phyloP scores from a whole-genome alignment of 2,888 invertebrate species.

The Drosophila pseudotalamancana region DNA sequence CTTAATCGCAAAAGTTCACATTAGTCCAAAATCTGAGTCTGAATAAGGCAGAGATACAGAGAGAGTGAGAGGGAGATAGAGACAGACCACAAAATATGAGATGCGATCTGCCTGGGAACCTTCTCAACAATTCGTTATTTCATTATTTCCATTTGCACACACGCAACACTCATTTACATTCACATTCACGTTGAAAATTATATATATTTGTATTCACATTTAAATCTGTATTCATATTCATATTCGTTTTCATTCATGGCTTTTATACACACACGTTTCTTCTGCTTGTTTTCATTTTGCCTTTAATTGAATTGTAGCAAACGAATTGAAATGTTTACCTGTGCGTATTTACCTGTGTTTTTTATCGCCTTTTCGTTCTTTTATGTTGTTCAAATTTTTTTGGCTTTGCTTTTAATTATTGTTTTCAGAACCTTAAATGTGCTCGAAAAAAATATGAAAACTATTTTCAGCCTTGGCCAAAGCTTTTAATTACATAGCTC shows the following conservation, averaged over 20 bases:
- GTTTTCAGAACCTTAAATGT: slow-evolving; percentile 37
- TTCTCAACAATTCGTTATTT: slow-evolving; percentile 12
- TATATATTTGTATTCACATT: slow-evolving; percentile 32
- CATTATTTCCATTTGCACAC: slow-evolving; percentile 15
- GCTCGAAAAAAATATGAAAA: slow-evolving; percentile 10
- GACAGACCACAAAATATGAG: slow-evolving; percentile 17
- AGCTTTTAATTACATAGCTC: slow-evolving; percentile 68
- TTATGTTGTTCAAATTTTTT: too few relatives aligned
- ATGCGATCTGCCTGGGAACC: slow-evolving; percentile 49
- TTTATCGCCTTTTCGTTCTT: neutral
- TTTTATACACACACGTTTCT: slow-evolving; percentile 10
- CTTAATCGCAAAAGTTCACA: slow-evolving; percentile 47
- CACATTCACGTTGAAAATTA: slow-evolving; percentile 26
- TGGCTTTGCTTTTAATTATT: slow-evolving; percentile 52
- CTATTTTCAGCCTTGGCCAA: slow-evolving; percentile 43
- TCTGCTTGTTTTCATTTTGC: slow-evolving; percentile 3
- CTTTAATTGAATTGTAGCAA: slow-evolving; percentile 31
- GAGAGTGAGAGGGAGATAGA: slow-evolving; percentile 10
- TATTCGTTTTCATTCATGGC: slow-evolving; percentile 32
- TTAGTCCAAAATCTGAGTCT: slow-evolving; percentile 17
- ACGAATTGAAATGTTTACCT: slow-evolving; percentile 31
- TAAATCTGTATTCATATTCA: slow-evolving; percentile 23
- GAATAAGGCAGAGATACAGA: neutral
- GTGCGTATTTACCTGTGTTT: neutral
- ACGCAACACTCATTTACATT: slow-evolving; percentile 44